Evolutionary conservation across 2,888 invertebrate species (phyloP).

Genomic region (Diplazon laetatorius): DNA sequence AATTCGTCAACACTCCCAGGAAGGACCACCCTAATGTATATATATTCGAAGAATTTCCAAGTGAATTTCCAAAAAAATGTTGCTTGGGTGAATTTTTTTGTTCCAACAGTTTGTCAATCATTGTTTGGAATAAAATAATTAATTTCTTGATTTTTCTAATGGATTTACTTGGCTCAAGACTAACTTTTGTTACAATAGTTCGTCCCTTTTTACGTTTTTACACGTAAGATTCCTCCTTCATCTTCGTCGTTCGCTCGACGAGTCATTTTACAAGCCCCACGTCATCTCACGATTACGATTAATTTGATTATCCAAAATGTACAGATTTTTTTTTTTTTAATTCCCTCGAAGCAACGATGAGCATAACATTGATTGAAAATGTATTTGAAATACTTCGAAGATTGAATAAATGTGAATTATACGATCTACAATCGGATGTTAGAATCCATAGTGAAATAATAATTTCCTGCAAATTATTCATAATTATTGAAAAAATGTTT

Average conservation of each 20-base stretch:
- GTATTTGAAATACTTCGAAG: too few relatives aligned
- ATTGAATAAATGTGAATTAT: too few relatives aligned
- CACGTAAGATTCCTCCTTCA: background rate
- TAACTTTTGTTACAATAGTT: constrained; percentile 29
- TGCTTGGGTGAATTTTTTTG: background rate
- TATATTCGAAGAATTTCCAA: background rate
- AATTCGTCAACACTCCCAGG: too few relatives aligned
- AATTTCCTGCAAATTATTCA: too few relatives aligned
- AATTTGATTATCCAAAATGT: constrained; percentile 40
- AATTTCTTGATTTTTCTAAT: background rate
- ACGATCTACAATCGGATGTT: too few relatives aligned
- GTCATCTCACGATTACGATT: constrained; percentile 19
- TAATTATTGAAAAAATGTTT: too few relatives aligned
- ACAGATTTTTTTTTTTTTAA: constrained; percentile 54
- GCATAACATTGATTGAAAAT: too few relatives aligned
- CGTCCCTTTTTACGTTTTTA: background rate
- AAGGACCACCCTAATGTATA: too few relatives aligned
- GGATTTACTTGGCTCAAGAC: constrained; percentile 33
- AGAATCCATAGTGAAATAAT: too few relatives aligned
- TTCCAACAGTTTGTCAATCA: background rate
- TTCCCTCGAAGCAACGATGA: too few relatives aligned
- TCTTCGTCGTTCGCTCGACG: constrained; percentile 22
- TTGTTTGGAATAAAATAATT: background rate
- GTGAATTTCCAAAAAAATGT: background rate
- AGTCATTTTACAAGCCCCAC: constrained; percentile 3